phyloP scores from a whole-genome alignment of 2,797 vertebrate species.

The Simalia tracyae region DNA sequence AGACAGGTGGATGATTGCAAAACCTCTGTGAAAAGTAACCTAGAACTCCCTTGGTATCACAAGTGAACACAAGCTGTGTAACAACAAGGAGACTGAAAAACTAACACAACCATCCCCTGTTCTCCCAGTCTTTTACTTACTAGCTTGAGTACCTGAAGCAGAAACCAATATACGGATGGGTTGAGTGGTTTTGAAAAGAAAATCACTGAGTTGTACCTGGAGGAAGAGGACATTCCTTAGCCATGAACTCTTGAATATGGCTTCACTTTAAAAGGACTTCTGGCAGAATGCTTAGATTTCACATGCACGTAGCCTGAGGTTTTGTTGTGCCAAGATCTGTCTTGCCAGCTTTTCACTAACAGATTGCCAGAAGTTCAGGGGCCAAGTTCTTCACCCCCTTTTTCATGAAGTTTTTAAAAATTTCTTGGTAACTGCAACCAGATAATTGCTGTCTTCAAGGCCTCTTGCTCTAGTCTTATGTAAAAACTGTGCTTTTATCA shows the following conservation, averaged over 20 bases:
- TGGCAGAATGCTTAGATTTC: not conserved
- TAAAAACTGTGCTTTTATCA: not conserved
- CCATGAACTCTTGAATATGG: not conserved
- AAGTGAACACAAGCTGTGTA: not conserved
- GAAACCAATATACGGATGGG: accelerated
- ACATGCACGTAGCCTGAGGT: not conserved
- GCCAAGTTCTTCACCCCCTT: conserved; percentile 33
- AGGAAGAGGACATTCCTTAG: not conserved
- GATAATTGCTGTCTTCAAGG: conserved; percentile 45
- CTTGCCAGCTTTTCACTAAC: conserved; percentile 6
- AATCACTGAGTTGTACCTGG: not conserved
- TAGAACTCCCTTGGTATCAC: too few species aligned
- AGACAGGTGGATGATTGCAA: too few species aligned
- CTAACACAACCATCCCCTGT: not conserved
- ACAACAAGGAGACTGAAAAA: not conserved
- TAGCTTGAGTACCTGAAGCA: not conserved
- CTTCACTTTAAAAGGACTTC: not conserved
- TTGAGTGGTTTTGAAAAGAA: conserved; percentile 3
- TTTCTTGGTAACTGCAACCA: conserved; percentile 27
- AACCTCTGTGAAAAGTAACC: too few species aligned
- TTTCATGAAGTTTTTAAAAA: conserved; percentile 34
- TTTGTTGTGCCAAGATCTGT: not conserved
- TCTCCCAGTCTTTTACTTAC: not conserved
- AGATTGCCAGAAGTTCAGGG: conserved; percentile 20
- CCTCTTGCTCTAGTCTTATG: conserved; percentile 43